These are phyloP conservation scores for Amblyteles armatorius DNA, from an alignment of 2,888 invertebrate genomes.

Conservation along the genomic window DNA sequence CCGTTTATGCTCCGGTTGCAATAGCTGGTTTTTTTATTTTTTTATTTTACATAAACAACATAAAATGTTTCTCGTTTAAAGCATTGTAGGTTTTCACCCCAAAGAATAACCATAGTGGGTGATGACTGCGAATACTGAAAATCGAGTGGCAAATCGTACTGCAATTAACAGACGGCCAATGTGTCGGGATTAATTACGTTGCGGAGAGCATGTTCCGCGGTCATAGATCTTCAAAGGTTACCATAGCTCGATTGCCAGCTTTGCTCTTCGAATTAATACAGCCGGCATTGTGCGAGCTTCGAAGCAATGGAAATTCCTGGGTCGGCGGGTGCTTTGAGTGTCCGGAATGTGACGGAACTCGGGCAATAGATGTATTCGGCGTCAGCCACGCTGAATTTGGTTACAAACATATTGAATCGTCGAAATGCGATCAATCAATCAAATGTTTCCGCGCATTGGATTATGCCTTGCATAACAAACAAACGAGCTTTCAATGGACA, in stretches of 20 bases:
- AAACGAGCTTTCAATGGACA: too few species aligned
- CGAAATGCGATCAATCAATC: background rate
- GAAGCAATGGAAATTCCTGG: conserved; percentile 42
- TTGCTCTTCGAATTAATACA: conserved; percentile 7
- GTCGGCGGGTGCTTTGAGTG: background rate
- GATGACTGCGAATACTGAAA: background rate
- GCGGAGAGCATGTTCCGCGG: background rate
- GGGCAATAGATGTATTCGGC: background rate
- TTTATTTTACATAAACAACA: background rate
- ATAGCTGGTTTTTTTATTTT: too few species aligned
- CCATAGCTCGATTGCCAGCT: background rate
- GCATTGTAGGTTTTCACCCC: background rate
- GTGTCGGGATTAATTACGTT: conserved; percentile 19
- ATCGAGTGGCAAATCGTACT: background rate
- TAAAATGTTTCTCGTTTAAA: background rate
- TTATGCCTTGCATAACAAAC: background rate
- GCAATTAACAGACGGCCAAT: conserved; percentile 22
- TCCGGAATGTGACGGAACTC: background rate
- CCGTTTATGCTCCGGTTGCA: too few species aligned
- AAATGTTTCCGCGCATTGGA: background rate
- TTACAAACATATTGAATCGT: background rate
- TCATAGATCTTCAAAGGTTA: conserved; percentile 21
- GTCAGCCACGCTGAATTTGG: background rate
- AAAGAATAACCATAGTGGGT: background rate
- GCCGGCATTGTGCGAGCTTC: conserved; percentile 3